A percentile compares a stretch with the other conserved stretches of the same genome.
Evolutionary conservation across 30 jellyfish, hydroid and myxozoan species (phyloP).

Genomic region (Catostylus mosaicus): DNA sequence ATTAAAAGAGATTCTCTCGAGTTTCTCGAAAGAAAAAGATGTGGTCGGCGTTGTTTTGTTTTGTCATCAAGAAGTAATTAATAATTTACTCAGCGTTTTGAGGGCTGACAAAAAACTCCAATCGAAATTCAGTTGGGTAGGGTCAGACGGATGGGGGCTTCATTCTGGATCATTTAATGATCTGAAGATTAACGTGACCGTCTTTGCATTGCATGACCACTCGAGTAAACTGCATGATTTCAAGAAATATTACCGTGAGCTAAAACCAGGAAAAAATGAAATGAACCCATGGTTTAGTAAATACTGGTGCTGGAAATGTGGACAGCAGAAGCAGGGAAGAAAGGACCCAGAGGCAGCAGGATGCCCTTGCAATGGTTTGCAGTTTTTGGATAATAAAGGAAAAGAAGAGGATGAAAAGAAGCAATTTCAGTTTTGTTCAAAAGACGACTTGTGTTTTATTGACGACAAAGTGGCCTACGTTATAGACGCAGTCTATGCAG

Average conservation of each 20-base stretch:
- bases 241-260: constrained; percentile 37
- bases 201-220: constrained; percentile 68
- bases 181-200: constrained; percentile 40
- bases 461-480: constrained; percentile 85
- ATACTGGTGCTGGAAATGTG: constrained; percentile 72
- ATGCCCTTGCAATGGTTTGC: constrained; percentile 19
- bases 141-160: constrained; percentile 80
- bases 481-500: constrained; percentile 88
- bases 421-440: constrained; percentile 51
- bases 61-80: constrained; percentile 74
- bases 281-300: constrained; percentile 76
- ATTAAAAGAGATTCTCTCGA: constrained; percentile 18
- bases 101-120: background rate
- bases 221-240: constrained; percentile 44
- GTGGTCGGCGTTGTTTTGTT: constrained; percentile 80
- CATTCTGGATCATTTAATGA: constrained; percentile 11
- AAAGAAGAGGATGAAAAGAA: constrained; percentile 3
- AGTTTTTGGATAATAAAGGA: background rate
- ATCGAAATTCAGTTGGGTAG: constrained; percentile 58
- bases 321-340: background rate
- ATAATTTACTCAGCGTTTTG: constrained; percentile 26
- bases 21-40: constrained; percentile 36
- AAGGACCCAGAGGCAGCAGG: background rate
- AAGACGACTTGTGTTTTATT: constrained; percentile 58
- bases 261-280: constrained; percentile 50